These are phyloP conservation scores for Melieria omissa DNA, from an alignment of 2,888 invertebrate species.

Conservation along the genomic window DNA sequence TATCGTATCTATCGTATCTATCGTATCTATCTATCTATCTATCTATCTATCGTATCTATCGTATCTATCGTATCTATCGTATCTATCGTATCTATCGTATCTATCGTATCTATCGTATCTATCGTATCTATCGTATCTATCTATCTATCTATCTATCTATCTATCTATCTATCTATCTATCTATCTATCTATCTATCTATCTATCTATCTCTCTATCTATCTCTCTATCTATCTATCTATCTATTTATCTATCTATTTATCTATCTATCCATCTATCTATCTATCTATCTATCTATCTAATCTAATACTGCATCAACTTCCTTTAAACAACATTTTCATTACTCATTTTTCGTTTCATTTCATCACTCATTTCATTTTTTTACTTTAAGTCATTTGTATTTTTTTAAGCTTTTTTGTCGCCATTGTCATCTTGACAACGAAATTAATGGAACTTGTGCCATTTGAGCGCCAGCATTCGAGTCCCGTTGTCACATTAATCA, in stretches of 20 bases:
- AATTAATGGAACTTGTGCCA: background rate
- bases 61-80: conserved; percentile 4
- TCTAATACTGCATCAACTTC: too few relatives aligned
- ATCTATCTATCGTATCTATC: background rate
- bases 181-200: background rate
- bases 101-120: conserved; percentile 7
- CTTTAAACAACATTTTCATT: too few relatives aligned
- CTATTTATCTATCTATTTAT: conserved; percentile 6
- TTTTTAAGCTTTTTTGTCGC: background rate
- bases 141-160: background rate
- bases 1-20: background rate
- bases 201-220: conserved; percentile 12
- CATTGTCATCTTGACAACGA: background rate
- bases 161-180: background rate
- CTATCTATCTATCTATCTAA: background rate
- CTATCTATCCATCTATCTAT: background rate
- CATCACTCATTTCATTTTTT: too few relatives aligned
- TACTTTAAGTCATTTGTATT: too few relatives aligned
- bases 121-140: background rate
- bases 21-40: conserved; percentile 9
- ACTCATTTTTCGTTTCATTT: too few relatives aligned
- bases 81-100: conserved; percentile 13
- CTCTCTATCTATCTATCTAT: conserved; percentile 10
- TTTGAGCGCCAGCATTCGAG: too few relatives aligned
- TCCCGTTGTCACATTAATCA: too few relatives aligned